phyloP scores from a whole-genome alignment of 2,113 vertebrate species.

The Hoplias malabaricus region DNA sequence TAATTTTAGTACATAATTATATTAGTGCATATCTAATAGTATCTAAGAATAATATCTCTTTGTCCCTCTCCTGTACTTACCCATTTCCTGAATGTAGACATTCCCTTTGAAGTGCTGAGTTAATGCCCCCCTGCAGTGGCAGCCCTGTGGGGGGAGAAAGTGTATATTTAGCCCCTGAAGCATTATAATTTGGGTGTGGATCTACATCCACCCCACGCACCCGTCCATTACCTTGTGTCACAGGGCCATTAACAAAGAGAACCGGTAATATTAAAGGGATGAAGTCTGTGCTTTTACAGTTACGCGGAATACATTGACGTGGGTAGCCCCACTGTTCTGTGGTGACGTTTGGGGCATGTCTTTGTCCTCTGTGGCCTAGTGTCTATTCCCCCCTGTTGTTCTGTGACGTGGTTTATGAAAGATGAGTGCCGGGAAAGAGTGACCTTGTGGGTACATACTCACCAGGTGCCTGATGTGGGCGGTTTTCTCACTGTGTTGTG shows the following conservation, averaged over 20 bases:
- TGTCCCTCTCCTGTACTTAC: background rate
- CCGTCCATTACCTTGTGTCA: background rate
- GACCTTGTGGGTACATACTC: background rate
- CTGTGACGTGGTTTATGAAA: slow-evolving; percentile 21
- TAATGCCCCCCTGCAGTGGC: background rate
- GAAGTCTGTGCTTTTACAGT: background rate
- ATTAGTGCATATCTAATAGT: slow-evolving; percentile 15
- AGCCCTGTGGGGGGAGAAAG: slow-evolving; percentile 9
- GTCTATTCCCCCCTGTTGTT: slow-evolving; percentile 23
- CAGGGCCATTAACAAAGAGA: slow-evolving; percentile 21
- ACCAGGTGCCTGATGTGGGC: background rate
- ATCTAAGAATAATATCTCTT: background rate
- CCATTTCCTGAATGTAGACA: slow-evolving; percentile 23
- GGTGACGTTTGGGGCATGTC: slow-evolving; percentile 10
- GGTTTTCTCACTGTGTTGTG: background rate
- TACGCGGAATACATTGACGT: slow-evolving; percentile 5
- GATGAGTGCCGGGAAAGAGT: slow-evolving; percentile 14
- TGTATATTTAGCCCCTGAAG: background rate
- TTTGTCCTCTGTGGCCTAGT: slow-evolving; percentile 26
- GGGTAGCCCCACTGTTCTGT: background rate
- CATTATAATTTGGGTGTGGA: slow-evolving; percentile 32
- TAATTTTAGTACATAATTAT: slow-evolving; percentile 21
- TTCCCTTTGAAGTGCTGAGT: slow-evolving; percentile 30
- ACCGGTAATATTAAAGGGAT: background rate
- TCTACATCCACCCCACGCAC: background rate